Evolutionary conservation across 2,888 invertebrate genomes (phyloP), one percentile per base, ranked within the genome.

Genomic region (Eucriotettix oculatus): DNA sequence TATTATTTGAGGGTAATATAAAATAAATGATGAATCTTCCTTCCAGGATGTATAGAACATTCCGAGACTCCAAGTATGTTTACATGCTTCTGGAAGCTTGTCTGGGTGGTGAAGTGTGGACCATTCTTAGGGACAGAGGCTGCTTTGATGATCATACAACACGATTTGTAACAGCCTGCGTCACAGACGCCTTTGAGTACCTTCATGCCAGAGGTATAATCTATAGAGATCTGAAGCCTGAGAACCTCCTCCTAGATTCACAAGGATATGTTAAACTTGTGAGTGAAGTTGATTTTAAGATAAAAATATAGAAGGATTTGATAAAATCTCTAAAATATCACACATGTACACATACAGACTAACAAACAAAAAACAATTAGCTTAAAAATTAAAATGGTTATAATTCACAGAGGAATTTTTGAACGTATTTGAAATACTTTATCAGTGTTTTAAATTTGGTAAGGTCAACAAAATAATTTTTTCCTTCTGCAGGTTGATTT

Each of bases 21-120:
- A 48, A 14, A 16, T 17, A 16, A 11, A 17, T 54, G 12, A 16
- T 9, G 41, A 16, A 11, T 10, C 16, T 17, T 63, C 74, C 65
- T 63, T 72, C 10, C 70, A 85, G 84, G 67, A 69, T 86, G 63
- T 83, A 79, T 70, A 75, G 78, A 67, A 86, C 86, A 48, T 87
- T 81, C 71, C 78, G 79, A 60, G 86, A 87, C 71, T 72, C 77
- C 53, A 85, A 85, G 71, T 85, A 82, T 69, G 82, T 86, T 3
- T 86, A 87, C 72, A 82, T 86, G 82, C 71, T 86, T 63, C 75
- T 86, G 71, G 86, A 86, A 71, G 81, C 81, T 1, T 86, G 85
- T 69, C 73, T 87, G 12, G 86, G 86, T 0, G 86, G 86, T 17
- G 85, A 86, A 71, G 77, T 86, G 43, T 86, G 85, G 85, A 84